phyloP scores from a whole-genome alignment of 2,113 vertebrate genomes.

The Notarius lentiginosus region DNA sequence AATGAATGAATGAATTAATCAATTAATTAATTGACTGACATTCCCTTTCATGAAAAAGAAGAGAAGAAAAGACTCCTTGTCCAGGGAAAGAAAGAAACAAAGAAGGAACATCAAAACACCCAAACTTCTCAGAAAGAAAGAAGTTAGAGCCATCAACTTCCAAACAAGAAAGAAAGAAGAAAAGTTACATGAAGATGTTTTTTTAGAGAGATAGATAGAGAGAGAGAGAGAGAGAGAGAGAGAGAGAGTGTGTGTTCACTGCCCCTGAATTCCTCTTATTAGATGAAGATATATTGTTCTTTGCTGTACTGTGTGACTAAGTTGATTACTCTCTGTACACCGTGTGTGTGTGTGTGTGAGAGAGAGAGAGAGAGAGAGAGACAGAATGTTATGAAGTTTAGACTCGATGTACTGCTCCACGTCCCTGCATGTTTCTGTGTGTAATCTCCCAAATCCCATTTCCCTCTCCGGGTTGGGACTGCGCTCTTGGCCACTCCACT shows the following conservation, averaged over 20 bases:
- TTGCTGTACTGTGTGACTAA: neutral
- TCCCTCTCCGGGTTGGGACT: constrained; percentile 2
- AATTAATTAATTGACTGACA: neutral
- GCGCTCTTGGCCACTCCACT: constrained; percentile 28
- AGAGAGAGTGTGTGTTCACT: too few species aligned
- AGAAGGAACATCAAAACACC: neutral
- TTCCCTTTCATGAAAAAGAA: neutral
- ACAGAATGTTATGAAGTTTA: neutral
- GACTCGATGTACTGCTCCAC: neutral
- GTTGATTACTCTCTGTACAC: too few species aligned
- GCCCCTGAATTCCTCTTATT: neutral
- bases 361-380: too few species aligned
- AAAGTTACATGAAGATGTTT: neutral
- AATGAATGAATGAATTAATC: too few species aligned
- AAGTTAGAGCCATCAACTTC: neutral
- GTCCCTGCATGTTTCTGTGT: neutral
- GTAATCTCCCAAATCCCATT: constrained; percentile 30
- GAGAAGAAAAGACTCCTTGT: neutral
- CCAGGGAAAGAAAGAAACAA: neutral
- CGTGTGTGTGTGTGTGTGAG: neutral
- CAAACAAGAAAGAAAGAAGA: neutral
- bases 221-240: too few species aligned
- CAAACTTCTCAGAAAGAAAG: neutral
- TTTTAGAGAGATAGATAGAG: too few species aligned
- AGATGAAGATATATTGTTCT: neutral